Evolutionary conservation across 2,888 invertebrate genomes (phyloP), one percentile per base, ranked within the genome.

Genomic region (Globia sparganii): DNA sequence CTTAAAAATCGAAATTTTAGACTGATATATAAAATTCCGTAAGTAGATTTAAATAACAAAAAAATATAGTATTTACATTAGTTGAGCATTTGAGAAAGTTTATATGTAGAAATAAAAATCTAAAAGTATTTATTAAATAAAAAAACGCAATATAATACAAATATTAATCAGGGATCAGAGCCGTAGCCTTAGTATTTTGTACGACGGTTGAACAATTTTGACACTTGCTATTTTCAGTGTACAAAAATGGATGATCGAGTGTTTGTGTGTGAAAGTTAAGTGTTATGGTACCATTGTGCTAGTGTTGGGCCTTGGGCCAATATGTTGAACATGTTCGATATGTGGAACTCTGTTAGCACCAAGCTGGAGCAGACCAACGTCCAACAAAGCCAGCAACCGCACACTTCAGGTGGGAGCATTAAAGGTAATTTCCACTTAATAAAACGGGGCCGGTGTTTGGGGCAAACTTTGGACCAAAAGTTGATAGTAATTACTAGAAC

Each of bases 371-470:
- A 97, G 93, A 97, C 97, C 91, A 97, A 97, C 92, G 96, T 97
- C 84, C 97, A 97, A 92, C 97, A 97, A 89, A 97, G 95, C 88
- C 98, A 98, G 93, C 98, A 98, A 93, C 98, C 98, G 81, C 98
- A 98, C 95, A 98, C 98, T 77, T 98, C 98, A 94, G 98, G 98
- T 95, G 98, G 98, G 96, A 98, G 98, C 94, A 98, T 98, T 96
- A 98, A 98, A 98, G 98, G 98, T 98, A 98, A 97, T 94, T 94
- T 93, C 93, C 90, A 91, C 89, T 91, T 93, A 92, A 92, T 92
- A 91, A 91, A 91, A 86, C 84, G 86, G 85, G 81, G 77, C 82
- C 83, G 80, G 73, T 81, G 89, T 84, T 88, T 88, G 88, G 87
- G 88, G 88, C 87, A 88, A 87, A 83, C 88, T 88, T 88, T 77